Base-by-base conservation (phyloP, 2,797 vertebrate species). In the Tragopan temminckii region DNA sequence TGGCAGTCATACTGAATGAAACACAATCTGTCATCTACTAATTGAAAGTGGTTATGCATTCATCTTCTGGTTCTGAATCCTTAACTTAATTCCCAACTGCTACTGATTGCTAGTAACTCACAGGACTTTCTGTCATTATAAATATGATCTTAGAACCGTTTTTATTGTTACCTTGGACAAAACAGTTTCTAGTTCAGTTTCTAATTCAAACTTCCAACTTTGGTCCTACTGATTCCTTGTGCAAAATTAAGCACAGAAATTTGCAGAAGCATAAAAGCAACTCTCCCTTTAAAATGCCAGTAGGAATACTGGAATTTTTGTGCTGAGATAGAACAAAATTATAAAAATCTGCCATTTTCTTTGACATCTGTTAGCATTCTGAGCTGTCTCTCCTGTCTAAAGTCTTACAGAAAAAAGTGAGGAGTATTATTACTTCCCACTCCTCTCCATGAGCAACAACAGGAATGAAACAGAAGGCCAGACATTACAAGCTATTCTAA, bases 271-370 rank as follows among this genome's bases (percentile, higher is more conserved):
- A 58, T 24, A 50, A 68, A 24, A 80, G 25, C 18, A 69, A 68
- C 24, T 48, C 3, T 57, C 24, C 16, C 20, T 63, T 71, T 61
- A 50, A 92, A 87, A 58, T 14, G 7, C 17, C 29, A 15, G 1
- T 42, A 67, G 42, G 12, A 85, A 42, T 9, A 58, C 11, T 27
- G 21, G 33, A 12, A 74, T 45, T 89, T 85, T 25, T 53, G 55
- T 17, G 45, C 11, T 29, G 12, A 40, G n/a, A 64, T 1, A 19
- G 24, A 85, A 67, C 13, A 87, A 35, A 74, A 58, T 29, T 42
- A 76, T n/a, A 24, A 36, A 0, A 40, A 48, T 23, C 45, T 8
- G 21, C 19, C 0, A 7, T 1, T 7, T 42, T 48, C 63, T 21
- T 52, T 58, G 62, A 50, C 13, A 62, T 8, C 20, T 40, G 35